phyloP scores from a whole-genome alignment of 2,888 invertebrate species.

The Nephrotoma guestfalica region DNA sequence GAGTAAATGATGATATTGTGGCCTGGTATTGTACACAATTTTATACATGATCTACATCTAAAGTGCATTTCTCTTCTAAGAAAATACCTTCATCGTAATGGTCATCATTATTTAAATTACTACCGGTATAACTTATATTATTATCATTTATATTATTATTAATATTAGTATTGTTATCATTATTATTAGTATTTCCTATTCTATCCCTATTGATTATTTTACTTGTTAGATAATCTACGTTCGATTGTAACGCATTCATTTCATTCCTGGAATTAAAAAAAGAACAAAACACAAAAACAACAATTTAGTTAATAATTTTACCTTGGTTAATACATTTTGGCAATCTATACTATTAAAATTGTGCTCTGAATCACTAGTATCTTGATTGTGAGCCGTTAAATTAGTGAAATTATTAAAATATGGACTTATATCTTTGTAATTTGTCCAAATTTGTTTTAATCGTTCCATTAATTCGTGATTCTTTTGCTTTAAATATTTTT shows the following conservation, averaged over 20 bases:
- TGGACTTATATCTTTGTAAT: constrained; percentile 24
- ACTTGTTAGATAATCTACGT: constrained; percentile 32
- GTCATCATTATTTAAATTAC: background rate
- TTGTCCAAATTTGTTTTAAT: constrained; percentile 28
- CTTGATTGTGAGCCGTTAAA: background rate
- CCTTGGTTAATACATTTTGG: background rate
- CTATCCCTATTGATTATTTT: constrained; percentile 30
- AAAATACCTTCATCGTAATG: background rate
- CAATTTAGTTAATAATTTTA: background rate
- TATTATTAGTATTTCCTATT: constrained; percentile 4
- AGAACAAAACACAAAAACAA: constrained; percentile 5
- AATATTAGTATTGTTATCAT: constrained; percentile 3
- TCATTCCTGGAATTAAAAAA: constrained; percentile 24
- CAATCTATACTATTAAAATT: background rate
- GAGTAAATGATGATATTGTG: no score
- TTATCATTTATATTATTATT: background rate
- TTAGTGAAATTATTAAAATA: background rate
- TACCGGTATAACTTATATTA: background rate
- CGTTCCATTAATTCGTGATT: constrained; percentile 31
- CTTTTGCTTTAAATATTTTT: constrained; percentile 25
- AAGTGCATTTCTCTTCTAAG: background rate
- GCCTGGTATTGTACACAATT: no score
- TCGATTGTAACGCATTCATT: constrained; percentile 32
- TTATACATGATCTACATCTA: background rate
- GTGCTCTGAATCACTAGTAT: background rate